These are phyloP conservation scores for Lasiurus cinereus DNA, from an alignment of 2,113 vertebrate genomes.

Conservation along the genomic window DNA sequence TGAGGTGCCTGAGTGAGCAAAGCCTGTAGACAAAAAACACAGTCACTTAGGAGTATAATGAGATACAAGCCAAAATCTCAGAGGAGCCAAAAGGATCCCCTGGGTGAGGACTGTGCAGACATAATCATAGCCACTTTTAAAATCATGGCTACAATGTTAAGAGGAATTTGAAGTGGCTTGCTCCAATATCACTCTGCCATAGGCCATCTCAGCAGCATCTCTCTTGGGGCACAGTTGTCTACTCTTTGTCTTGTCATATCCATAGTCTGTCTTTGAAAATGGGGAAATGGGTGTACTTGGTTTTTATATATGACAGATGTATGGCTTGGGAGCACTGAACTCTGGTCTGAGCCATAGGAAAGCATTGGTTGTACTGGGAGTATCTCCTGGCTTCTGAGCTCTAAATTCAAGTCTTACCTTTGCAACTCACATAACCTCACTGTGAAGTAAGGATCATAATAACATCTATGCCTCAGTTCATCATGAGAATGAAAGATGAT, in stretches of 20 bases:
- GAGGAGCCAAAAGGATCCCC: conserved; percentile 19
- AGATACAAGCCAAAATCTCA: conserved; percentile 33
- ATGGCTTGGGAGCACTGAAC: background rate
- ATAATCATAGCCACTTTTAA: conserved; percentile 48
- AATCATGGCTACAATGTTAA: conserved; percentile 34
- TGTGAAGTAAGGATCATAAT: background rate
- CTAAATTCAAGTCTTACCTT: background rate
- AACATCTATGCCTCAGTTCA: background rate
- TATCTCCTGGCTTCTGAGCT: background rate
- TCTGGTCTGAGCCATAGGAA: background rate
- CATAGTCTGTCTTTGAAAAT: background rate
- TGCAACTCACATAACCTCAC: background rate
- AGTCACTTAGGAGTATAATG: conserved; percentile 32
- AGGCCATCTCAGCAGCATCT: background rate
- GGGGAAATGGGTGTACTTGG: background rate
- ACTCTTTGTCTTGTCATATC: background rate
- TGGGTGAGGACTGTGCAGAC: background rate
- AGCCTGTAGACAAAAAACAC: conserved; percentile 24
- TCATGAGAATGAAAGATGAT: background rate
- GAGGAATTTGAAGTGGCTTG: background rate
- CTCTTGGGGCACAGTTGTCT: background rate
- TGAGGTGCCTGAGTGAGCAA: conserved; percentile 43
- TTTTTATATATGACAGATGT: background rate
- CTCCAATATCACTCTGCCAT: background rate
- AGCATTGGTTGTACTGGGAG: background rate